Base-by-base conservation (phyloP, 2,888 invertebrate species). In the Rosalia funebris region DNA sequence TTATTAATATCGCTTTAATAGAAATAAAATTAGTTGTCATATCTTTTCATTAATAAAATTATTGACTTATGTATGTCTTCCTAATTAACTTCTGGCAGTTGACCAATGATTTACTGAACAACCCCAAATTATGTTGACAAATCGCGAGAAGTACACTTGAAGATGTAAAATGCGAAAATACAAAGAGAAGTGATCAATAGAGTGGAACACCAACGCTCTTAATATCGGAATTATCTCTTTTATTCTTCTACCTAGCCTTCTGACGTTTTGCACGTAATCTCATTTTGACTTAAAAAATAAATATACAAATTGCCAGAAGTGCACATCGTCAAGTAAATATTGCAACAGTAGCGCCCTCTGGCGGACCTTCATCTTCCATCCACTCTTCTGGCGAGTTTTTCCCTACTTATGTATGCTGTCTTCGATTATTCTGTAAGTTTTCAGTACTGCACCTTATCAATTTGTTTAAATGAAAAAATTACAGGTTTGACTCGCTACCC, bases 211-310 rank as follows among this genome's bases (percentile, higher is more conserved):
- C 31, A 39, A 39, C 19, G 19, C 52, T 41, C 41, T 52, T 37
- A 39, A n/a, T 19, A 32, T 52, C 39, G 19, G 39, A 14, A 41
- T 41, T 12, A 41, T 14, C 41, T 12, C 11, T 12, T 9, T 41
- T 41, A 5, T 25, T 25, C 25, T 25, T 25, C 25, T 15, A 4
- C 41, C 11, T 12, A 41, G 41, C 15, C 41, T 14, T 41, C 41
- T 41, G 41, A 14, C 41, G 41, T 41, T 41, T 41, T 41, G 41
- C 41, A 41, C 11, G 41, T 10, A 41, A 41, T 15, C 41, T 41
- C 25, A 25, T 25, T 25, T 25, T 25, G 25, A 68, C 62, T 34
- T 58, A 67, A 58, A 66, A 66, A 10, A 68, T 71, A 5, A 69
- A 7, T 25, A 25, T 25, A 25, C 25, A 25, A 25, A 25, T 25